A percentile compares a stretch with the other conserved stretches of the same genome.
These are phyloP conservation scores for Tauraco hartlaubi DNA, from an alignment of 2,797 vertebrate species.

Conservation along the genomic window DNA sequence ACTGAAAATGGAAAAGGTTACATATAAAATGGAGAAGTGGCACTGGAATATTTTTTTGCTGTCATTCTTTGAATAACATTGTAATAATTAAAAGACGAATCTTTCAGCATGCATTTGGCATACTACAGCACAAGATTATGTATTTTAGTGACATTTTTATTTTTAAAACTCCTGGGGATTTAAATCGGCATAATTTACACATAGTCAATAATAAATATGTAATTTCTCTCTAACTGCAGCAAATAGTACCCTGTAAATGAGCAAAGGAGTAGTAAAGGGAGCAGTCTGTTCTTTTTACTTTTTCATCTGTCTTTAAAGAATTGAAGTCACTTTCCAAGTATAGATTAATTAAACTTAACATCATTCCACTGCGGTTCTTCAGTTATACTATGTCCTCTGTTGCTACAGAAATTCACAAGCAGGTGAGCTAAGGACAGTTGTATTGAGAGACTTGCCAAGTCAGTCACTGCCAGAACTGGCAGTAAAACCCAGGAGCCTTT, in stretches of 20 bases:
- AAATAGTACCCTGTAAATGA: neutral
- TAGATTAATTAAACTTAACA: neutral
- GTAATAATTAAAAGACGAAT: neutral
- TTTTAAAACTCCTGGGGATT: neutral
- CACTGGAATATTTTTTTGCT: neutral
- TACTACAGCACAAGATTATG: neutral
- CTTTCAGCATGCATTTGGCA: neutral
- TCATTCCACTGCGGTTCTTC: neutral
- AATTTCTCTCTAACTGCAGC: neutral
- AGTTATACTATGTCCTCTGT: neutral
- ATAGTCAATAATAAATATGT: neutral
- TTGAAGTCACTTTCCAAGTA: neutral
- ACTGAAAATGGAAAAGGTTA: neutral
- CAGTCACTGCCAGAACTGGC: conserved; percentile 12
- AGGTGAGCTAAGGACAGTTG: neutral
- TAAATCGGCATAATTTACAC: neutral
- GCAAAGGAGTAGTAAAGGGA: neutral
- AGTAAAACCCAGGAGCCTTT: conserved; percentile 17
- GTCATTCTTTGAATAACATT: neutral
- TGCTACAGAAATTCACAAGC: neutral
- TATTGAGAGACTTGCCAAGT: conserved; percentile 6
- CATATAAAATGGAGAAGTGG: neutral
- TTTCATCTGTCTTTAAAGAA: neutral
- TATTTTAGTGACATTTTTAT: neutral
- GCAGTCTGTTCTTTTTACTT: neutral